Evolutionary conservation across 1,140 invertebrate species (phyloP).

Genomic region (Dufourea novaeangliae): DNA sequence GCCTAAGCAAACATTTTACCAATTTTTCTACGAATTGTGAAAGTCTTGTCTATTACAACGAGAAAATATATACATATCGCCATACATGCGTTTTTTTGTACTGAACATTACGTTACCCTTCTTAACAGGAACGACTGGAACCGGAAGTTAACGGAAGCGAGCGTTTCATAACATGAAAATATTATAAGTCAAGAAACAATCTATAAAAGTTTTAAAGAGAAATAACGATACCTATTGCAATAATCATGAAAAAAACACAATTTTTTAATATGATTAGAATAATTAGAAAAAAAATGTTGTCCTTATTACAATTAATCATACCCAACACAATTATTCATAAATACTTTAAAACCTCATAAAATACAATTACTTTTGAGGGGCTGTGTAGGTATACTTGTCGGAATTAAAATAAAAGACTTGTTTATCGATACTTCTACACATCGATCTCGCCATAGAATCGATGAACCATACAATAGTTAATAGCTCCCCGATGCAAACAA

Average conservation of each 20-base stretch:
- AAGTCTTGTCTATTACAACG: slow-evolving; percentile 59
- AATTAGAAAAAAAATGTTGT: no score
- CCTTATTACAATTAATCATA: no score
- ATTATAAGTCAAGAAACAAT: not conserved
- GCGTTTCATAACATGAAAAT: not conserved
- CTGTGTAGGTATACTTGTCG: no score
- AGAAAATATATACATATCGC: slow-evolving; percentile 54
- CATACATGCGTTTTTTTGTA: slow-evolving; percentile 6
- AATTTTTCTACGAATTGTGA: slow-evolving; percentile 69
- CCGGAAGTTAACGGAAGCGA: not conserved
- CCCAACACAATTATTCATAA: no score
- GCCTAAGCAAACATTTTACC: slow-evolving; percentile 64
- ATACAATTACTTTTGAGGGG: not conserved
- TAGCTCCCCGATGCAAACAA: slow-evolving; percentile 56
- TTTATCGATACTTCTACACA: slow-evolving; percentile 40
- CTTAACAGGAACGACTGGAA: not conserved
- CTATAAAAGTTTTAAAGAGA: no score
- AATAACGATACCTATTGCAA: no score
- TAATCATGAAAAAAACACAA: no score
- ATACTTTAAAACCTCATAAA: not conserved
- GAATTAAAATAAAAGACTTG: slow-evolving; percentile 22
- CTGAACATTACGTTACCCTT: not conserved
- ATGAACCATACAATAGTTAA: slow-evolving; percentile 63
- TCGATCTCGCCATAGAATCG: slow-evolving; percentile 40
- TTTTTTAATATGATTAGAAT: no score